Conservation (phyloP, 92 coral and sea anemone genomes). For the Umimayanthus chanpuru region DNA sequence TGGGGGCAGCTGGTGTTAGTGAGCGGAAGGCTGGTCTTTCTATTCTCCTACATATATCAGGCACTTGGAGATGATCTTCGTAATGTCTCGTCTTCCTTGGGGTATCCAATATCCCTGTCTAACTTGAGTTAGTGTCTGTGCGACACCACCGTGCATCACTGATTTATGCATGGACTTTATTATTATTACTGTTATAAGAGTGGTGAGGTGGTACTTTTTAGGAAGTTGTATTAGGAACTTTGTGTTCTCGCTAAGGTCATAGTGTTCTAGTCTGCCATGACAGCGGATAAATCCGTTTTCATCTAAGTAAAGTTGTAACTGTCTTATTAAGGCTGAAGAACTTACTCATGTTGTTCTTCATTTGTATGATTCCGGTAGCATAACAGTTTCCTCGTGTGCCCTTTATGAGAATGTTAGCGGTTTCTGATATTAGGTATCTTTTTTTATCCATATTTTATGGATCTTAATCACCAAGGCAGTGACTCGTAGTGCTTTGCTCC, state of each 20-base stretch:
- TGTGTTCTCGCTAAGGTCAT: not conserved
- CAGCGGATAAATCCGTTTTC: not conserved
- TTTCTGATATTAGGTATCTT: not conserved
- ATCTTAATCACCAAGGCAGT: not conserved
- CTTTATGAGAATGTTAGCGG: not conserved
- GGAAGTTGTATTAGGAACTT: not conserved
- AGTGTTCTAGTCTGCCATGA: not conserved
- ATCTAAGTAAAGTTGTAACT: not conserved
- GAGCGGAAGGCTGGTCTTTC: slow-evolving; percentile 54
- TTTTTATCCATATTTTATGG: not conserved
- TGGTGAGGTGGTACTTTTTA: slow-evolving; percentile 41
- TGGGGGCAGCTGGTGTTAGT: slow-evolving; percentile 51
- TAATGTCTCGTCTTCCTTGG: slow-evolving; percentile 55
- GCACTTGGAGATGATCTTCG: slow-evolving; percentile 49
- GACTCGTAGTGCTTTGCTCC: slow-evolving; percentile 14
- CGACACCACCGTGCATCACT: slow-evolving; percentile 58
- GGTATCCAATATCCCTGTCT: slow-evolving; percentile 61
- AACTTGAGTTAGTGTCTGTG: slow-evolving; percentile 51
- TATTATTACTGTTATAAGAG: no score
- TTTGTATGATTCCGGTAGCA: not conserved
- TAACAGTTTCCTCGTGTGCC: not conserved
- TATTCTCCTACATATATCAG: slow-evolving; percentile 45
- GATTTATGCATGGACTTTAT: slow-evolving; percentile 37
- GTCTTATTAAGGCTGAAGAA: not conserved
- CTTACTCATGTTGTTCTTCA: not conserved